Evolutionary conservation across 2,888 invertebrate genomes (phyloP).

Genomic region (Aplocera efformata): DNA sequence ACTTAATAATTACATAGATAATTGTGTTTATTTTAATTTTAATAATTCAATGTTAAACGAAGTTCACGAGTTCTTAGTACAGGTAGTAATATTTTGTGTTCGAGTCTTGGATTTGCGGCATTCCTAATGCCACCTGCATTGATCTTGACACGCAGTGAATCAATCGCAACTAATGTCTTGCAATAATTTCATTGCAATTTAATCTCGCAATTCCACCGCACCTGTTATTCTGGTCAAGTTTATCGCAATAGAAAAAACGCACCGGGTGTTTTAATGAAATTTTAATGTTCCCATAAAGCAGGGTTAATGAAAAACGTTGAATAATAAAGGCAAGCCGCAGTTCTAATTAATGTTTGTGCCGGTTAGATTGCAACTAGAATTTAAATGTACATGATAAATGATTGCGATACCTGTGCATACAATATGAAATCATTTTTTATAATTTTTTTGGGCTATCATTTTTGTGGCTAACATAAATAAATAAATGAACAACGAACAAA

Average conservation of each 20-base stretch:
- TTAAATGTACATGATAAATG: constrained; percentile 18
- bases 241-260: constrained; percentile 16
- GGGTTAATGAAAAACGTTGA: constrained; percentile 38
- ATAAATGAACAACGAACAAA: too few species aligned
- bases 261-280: constrained; percentile 27
- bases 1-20: not conserved
- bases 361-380: constrained; percentile 22
- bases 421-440: not conserved
- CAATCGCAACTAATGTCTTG: not conserved
- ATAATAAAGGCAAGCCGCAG: constrained; percentile 28
- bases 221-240: constrained; percentile 20
- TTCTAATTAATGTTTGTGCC: constrained; percentile 32
- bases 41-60: too few species aligned
- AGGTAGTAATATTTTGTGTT: too few species aligned
- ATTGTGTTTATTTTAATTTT: not conserved
- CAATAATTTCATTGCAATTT: not conserved
- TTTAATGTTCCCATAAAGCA: constrained; percentile 34
- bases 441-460: too few species aligned
- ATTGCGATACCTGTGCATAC: constrained; percentile 6
- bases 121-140: too few species aligned
- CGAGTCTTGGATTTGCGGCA: too few species aligned
- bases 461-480: too few species aligned
- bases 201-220: constrained; percentile 1
- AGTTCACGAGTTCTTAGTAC: too few species aligned
- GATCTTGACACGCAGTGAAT: too few species aligned